Base-by-base conservation (phyloP, 2,113 vertebrate species). In the Xenus cinereus region DNA sequence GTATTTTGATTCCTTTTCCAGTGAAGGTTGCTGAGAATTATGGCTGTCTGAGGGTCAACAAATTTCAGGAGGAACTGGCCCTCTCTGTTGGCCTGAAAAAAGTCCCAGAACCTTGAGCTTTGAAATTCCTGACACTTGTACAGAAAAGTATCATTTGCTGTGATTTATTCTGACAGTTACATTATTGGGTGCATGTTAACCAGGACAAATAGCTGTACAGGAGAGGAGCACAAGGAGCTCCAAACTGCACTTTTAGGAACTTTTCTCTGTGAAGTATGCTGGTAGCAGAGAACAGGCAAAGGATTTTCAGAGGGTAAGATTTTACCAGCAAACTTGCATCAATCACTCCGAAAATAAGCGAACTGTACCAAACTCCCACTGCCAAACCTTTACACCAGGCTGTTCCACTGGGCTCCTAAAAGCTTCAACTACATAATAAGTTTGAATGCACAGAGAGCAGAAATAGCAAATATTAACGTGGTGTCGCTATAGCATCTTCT, bases 21-120 rank as follows among this genome's bases (percentile, higher is more conserved):
- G 84, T 79, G 94, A 96, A 91, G 81, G 87, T 79, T 94, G 89
- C 78, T 7, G 14, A 53, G 95, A 96, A 67, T 96, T 96, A 95
- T 57, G 12, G 48, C 84, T 91, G 94, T 94, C 96, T 95, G 81
- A 96, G 94, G 95, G 96, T 96, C 95, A 89, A 95, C 95, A 97
- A 95, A 96, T 97, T 97, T 91, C 66, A 68, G 80, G 30, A 81
- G 69, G 90, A 95, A 20, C 83, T 50, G 72, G 53, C 80, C 76
- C 69, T 73, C 48, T 90, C 76, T 48, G 26, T 67, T 1, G 51
- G 88, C 72, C 92, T 93, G 83, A 90, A 91, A 94, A 92, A 66
- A 82, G 72, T 84, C 73, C 76, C 86, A 48, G 74, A 82, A 41
- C 91, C 87, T 28, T 82, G 86, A 82, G 95, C 89, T 87, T 28